A percentile compares a stretch with the other conserved stretches of the same genome.
Conservation (phyloP, 1,140 invertebrate species). For the Acyrthosiphon pisum region DNA sequence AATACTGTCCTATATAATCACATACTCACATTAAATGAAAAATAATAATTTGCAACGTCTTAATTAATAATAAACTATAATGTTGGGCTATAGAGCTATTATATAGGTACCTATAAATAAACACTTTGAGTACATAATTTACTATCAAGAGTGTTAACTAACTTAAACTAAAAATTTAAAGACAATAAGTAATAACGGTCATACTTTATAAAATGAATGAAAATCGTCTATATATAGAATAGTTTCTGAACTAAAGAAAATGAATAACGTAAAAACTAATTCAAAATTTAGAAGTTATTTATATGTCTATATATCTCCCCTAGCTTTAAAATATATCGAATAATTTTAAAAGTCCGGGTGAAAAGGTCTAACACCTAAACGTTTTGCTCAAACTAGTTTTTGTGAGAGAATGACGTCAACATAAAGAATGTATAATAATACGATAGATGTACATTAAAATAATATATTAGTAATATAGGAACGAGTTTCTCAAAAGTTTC, state of each 20-base stretch:
- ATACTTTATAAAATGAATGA: too few relatives aligned
- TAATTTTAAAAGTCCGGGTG: background rate
- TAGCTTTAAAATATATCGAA: background rate
- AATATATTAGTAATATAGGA: background rate
- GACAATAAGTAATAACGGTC: too few relatives aligned
- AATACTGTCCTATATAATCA: background rate
- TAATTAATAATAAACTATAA: background rate
- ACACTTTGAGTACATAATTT: too few relatives aligned
- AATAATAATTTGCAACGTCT: background rate
- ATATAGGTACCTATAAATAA: too few relatives aligned
- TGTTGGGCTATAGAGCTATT: too few relatives aligned
- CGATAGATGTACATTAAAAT: background rate
- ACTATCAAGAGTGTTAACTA: too few relatives aligned
- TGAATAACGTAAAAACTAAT: background rate
- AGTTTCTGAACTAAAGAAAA: background rate
- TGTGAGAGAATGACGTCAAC: background rate
- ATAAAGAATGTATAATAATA: background rate
- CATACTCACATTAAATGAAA: background rate
- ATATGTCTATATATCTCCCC: background rate
- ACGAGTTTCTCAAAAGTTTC: constrained; percentile 22
- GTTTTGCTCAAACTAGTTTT: constrained; percentile 23
- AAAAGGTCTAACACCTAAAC: constrained; percentile 21
- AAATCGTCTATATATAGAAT: too few relatives aligned
- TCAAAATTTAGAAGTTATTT: background rate
- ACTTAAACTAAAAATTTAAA: too few relatives aligned